phyloP scores from a whole-genome alignment of 2,113 vertebrate species.

The Spilogale gracilis region DNA sequence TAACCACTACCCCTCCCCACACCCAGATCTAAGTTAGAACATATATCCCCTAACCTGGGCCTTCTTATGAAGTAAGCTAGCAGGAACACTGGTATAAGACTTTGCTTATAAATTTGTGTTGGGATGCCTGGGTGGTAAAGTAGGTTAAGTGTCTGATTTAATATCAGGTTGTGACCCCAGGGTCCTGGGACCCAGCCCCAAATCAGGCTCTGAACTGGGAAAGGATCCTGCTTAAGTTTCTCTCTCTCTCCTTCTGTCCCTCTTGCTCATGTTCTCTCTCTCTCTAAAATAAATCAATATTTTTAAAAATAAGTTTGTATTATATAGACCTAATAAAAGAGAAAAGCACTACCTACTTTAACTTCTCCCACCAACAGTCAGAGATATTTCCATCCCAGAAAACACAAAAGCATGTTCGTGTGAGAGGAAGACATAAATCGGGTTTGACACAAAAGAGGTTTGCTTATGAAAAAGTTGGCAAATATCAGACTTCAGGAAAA shows the following conservation, averaged over 20 bases:
- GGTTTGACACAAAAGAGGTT: not conserved
- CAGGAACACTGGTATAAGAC: not conserved
- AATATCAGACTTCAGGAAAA: constrained; percentile 22
- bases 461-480: constrained; percentile 4
- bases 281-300: not conserved
- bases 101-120: not conserved
- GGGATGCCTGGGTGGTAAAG: not conserved
- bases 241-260: not conserved
- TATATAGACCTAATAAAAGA: not conserved
- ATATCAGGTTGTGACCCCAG: not conserved
- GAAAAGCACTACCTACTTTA: not conserved
- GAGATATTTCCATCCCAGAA: constrained; percentile 1
- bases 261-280: not conserved
- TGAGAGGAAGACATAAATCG: not conserved
- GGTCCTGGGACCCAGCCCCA: not conserved
- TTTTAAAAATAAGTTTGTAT: not conserved
- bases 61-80: not conserved
- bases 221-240: not conserved
- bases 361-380: not conserved
- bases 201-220: not conserved
- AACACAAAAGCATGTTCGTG: not conserved
- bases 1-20: too few species aligned
- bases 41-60: not conserved
- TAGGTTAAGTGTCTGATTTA: not conserved
- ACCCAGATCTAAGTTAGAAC: not conserved